phyloP scores from a whole-genome alignment of 2,113 vertebrate species.

The Dendropsophus ebraccatus region DNA sequence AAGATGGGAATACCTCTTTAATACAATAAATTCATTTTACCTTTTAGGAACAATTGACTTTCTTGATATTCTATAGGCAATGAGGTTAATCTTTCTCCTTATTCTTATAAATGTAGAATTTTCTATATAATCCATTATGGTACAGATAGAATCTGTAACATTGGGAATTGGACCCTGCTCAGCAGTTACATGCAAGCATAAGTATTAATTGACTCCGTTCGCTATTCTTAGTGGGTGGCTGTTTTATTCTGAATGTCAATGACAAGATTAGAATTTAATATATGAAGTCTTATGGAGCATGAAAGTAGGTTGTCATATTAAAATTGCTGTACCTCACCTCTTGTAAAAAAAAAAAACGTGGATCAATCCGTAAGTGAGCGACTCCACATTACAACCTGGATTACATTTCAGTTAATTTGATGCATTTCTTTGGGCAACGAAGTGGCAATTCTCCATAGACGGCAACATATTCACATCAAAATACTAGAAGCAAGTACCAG shows the following conservation, averaged over 20 bases:
- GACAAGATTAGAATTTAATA: constrained; percentile 6
- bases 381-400: background rate
- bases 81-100: background rate
- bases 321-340: background rate
- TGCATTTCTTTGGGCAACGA: constrained; percentile 17
- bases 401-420: constrained; percentile 7
- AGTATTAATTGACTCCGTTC: background rate
- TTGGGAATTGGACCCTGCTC: background rate
- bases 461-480: background rate
- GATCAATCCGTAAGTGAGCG: background rate
- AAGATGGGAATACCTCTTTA: too few species aligned
- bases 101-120: background rate
- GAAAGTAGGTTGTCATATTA: constrained; percentile 28
- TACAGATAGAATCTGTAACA: background rate
- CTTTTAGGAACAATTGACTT: too few species aligned
- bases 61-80: background rate
- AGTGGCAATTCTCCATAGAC: background rate
- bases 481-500: background rate
- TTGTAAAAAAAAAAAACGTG: background rate
- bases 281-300: constrained; percentile 4
- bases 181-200: background rate
- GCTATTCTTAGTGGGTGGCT: background rate
- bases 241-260: background rate
- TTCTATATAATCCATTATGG: background rate
- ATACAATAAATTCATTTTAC: too few species aligned